Evolutionary conservation across 2,113 vertebrate genomes (phyloP).

Genomic region (Herpetotheres cachinnans): DNA sequence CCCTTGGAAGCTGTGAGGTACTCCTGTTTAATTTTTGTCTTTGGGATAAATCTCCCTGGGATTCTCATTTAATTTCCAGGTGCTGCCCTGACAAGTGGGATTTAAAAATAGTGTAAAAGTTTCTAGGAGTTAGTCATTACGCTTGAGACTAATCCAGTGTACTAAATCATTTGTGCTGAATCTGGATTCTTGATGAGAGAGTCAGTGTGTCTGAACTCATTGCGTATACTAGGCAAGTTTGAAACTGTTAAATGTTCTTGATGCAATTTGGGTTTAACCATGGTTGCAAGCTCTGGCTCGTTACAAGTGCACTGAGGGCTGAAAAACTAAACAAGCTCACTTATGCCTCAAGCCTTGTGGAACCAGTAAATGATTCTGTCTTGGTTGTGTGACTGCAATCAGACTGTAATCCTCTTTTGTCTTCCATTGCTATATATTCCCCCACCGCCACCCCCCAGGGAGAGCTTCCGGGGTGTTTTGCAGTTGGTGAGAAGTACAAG

Average conservation of each 20-base stretch:
- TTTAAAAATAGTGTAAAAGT: conserved; percentile 48
- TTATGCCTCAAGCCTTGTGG: background rate
- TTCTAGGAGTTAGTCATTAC: conserved; percentile 49
- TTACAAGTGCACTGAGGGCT: background rate
- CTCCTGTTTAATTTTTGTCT: background rate
- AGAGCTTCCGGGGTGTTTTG: background rate
- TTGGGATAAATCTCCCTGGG: background rate
- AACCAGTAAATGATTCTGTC: background rate
- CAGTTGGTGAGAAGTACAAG: background rate
- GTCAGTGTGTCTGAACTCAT: conserved; percentile 46
- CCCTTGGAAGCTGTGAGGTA: background rate
- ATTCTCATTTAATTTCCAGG: conserved; percentile 24
- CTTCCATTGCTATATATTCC: background rate
- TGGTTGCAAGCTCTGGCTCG: conserved; percentile 55
- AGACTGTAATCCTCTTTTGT: background rate
- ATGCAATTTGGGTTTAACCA: conserved; percentile 37
- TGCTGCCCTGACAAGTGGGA: conserved; percentile 41
- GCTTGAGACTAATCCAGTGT: conserved; percentile 20
- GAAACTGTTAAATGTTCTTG: conserved; percentile 62
- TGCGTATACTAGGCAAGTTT: conserved; percentile 40
- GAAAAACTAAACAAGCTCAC: background rate
- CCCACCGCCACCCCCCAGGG: background rate
- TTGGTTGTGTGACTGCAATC: background rate
- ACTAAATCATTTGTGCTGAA: conserved; percentile 40
- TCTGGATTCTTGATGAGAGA: conserved; percentile 39